Base-by-base conservation (phyloP, 1,140 invertebrate species). In the Pemphigus obesinymphae region DNA sequence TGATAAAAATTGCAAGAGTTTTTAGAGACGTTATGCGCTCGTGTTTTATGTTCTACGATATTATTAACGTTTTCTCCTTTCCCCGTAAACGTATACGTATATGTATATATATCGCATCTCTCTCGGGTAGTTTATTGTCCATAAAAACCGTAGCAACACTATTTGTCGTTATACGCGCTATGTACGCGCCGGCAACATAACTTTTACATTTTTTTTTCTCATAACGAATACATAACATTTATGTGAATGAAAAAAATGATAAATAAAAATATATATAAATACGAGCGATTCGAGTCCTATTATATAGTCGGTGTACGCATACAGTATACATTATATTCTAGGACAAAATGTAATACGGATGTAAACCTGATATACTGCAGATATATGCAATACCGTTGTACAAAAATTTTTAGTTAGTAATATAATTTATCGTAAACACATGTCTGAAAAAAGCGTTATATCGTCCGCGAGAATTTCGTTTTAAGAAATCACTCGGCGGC, bases 1-100 rank as follows among this genome's bases (percentile, higher is more conserved):
- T 70, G 68, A 45, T 70, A 70, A 70, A 70, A 45, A 70, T 70
- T 70, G 11, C 26, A 70, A 29, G n/a, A 70, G 37, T 70, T 70
- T 70, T 70, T 43, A 26, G 40, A 70, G 40, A 70, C 23, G 37
- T 70, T 70, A 26, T 26, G 37, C 11, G 11, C 23, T 40, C 34
- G 37, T 26, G n/a, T 70, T 70, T 70, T 70, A 45, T 70, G 17
- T 45, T 43, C 40, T 70, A 70, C 37, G 15, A 40, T 70, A 43
- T 70, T 70, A 70, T 43, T 37, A n/a, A 8, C 5, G n/a, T 13
- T 26, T 70, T 37, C 20, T 37, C 15, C n/a, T 70, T 37, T 17
- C 66, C n/a, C 43, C 3, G 4, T 70, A 43, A 70, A 70, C n/a
- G n/a, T n/a, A n/a, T n/a, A n/a, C n/a, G n/a, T n/a, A n/a, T n/a